These are phyloP conservation scores for Cliona cf. orientalis DNA, from an alignment of 37 sponge, comb jelly and placozoan species.

Conservation along the genomic window DNA sequence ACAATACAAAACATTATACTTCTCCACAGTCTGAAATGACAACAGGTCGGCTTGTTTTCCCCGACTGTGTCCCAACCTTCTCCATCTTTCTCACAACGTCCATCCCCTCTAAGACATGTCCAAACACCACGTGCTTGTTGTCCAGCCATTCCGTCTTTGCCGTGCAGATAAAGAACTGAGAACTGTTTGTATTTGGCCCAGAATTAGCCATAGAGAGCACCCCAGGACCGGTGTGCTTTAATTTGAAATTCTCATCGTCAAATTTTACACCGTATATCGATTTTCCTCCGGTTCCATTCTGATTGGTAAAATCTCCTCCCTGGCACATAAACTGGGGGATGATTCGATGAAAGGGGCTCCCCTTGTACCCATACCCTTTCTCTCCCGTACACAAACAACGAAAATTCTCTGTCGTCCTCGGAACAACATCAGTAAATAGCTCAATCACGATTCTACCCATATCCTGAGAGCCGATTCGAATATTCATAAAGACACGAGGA, in stretches of 20 bases:
- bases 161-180: constrained; percentile 89
- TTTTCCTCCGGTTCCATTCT: constrained; percentile 96
- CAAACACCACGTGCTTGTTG: constrained; percentile 99
- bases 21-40: constrained; percentile 91
- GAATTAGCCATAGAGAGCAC: constrained; percentile 95
- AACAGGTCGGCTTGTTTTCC: constrained; percentile 88
- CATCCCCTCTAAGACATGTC: constrained; percentile 90
- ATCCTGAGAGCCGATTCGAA: constrained; percentile 50
- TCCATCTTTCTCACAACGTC: constrained; percentile 90
- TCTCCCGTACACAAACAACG: constrained; percentile 93
- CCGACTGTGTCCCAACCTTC: constrained; percentile 89
- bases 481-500: constrained; percentile 66
- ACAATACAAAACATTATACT: constrained; percentile 41
- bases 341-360: constrained; percentile 93
- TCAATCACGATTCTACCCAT: constrained; percentile 66
- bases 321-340: constrained; percentile 98
- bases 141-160: constrained; percentile 92
- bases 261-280: constrained; percentile 96
- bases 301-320: constrained; percentile 91
- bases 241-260: constrained; percentile 95
- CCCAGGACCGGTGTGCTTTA: constrained; percentile 93
- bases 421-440: constrained; percentile 93
- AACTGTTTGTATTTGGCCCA: constrained; percentile 93
- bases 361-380: constrained; percentile 96
- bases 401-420: constrained; percentile 98